Base-by-base conservation (phyloP, 2,797 vertebrate species). In the Enoplosus armatus region DNA sequence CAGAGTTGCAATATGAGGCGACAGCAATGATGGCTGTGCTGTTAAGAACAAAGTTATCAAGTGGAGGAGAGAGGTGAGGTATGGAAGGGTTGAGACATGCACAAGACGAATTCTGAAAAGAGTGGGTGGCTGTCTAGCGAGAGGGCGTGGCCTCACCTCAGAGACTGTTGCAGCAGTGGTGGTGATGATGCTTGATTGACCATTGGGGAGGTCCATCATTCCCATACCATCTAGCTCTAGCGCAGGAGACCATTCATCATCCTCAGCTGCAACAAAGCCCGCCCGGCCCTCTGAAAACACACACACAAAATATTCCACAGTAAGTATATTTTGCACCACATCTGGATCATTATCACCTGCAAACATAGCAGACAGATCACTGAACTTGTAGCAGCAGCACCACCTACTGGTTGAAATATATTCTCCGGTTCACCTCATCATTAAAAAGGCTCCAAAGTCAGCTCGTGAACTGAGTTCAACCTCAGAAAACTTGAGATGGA, bases 121-220 rank as follows among this genome's bases (percentile, higher is more conserved):
- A 62, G n/a, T 14, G 7, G 14, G 31, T 31, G 61, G n/a, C 22
- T 8, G 41, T 48, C 0, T 14, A 2, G 48, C 0, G 10, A 27
- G 33, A n/a, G 56, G 65, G 29, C 3, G 43, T 18, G 48, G 43
- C 20, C 95, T 97, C 90, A 99, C 98, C 97, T 99, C 98, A 72
- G 98, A 99, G 88, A 96, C 87, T 61, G 96, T 94, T 48, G 96
- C 94, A 62, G 94, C 93, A 18, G 95, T 86, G 88, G 94, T 94
- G 89, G 94, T 94, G 94, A 87, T 94, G 92, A 87, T 94, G 92
- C 94, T 93, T 89, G 95, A 90, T 92, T 97, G 98, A 89, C 98
- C 98, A 93, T 99, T 99, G 90, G 95, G 96, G 79, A 98, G 94
- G 92, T 98, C 98, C 98, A 99, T 99, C 79, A 95, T 98, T 97